Percentiles rank a stretch among this genome's conserved stretches.
Conservation (phyloP, 2,888 invertebrate species). For the Poecilus cupreus region DNA sequence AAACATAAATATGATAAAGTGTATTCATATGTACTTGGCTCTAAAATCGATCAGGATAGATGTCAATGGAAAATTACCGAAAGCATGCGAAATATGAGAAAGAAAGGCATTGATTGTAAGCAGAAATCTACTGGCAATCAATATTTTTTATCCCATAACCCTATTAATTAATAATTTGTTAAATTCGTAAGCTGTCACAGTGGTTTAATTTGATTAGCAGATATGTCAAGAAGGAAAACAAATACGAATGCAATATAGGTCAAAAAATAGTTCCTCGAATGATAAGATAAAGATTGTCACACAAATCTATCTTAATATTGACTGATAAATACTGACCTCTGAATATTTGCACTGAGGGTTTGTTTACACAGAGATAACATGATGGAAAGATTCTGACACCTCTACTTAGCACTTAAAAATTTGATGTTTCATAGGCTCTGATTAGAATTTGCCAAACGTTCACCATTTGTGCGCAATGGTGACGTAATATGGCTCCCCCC, state of each 20-base stretch:
- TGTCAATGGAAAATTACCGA: constrained; percentile 16
- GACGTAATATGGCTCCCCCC: constrained; percentile 39
- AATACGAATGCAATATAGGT: constrained; percentile 43
- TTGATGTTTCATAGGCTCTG: constrained; percentile 59
- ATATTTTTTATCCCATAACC: not conserved
- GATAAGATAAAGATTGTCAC: constrained; percentile 42
- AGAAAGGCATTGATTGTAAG: not conserved
- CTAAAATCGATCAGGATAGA: not conserved
- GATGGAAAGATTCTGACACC: constrained; percentile 47
- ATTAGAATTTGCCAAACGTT: constrained; percentile 42
- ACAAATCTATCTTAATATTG: constrained; percentile 47
- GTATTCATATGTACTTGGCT: not conserved
- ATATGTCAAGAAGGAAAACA: constrained; percentile 14
- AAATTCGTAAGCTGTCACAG: not conserved
- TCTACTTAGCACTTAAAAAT: constrained; percentile 48
- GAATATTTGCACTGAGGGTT: constrained; percentile 65
- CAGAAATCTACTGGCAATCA: not conserved
- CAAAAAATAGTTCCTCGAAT: constrained; percentile 30
- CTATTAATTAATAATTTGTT: not conserved
- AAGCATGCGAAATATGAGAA: not conserved
- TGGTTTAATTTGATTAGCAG: not conserved
- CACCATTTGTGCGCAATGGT: constrained; percentile 44
- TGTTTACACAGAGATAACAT: constrained; percentile 70
- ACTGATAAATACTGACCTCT: constrained; percentile 68
- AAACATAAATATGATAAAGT: not conserved